Evolutionary conservation across 2,113 vertebrate species (phyloP), one percentile per base, ranked within the genome.

Genomic region (Pao palembangensis): DNA sequence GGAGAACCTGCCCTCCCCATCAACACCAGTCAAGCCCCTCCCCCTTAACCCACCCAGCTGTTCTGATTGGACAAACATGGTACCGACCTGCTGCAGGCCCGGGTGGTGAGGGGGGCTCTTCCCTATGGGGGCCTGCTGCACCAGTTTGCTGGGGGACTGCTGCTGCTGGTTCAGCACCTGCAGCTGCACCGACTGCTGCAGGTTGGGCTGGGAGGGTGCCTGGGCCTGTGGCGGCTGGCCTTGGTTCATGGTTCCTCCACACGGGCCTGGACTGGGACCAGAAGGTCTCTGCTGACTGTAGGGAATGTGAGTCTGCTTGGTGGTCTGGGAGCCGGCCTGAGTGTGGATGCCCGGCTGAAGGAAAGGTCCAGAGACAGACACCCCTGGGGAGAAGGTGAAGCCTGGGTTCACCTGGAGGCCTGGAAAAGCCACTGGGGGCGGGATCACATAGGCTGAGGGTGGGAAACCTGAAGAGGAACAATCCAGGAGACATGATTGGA

Each of bases 211-310:
- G 76, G 92, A 89, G 44, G 93, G 81, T 66, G 86, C 80, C 80
- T 93, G 88, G 46, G 82, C 83, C 89, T 93, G 88, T 47, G 92
- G 89, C 85, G 91, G 92, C 80, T 93, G 94, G 65, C 93, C 92
- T 87, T 94, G 95, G 90, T 71, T 93, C 85, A 94, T 85, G 46
- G 92, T 89, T 84, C 91, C 94, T 38, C 34, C 34, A 38, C 34
- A 38, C 0, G 93, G 90, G 80, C 92, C 94, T 0, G 94, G 91
- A 62, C 93, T 85, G 6, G 95, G 93, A 70, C 93, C 96, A 0
- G 96, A 98, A 76, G 97, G 96, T 85, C 97, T 91, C 88, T 99
- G 97, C 92, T 98, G 97, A 86, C 96, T 99, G 86, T 99, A 98
- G 86, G 97, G 97, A 92, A 97, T 97, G 94, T 98, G 97, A 76